Conservation (phyloP, 2,797 vertebrate genomes). For the Neomorphus geoffroyi region DNA sequence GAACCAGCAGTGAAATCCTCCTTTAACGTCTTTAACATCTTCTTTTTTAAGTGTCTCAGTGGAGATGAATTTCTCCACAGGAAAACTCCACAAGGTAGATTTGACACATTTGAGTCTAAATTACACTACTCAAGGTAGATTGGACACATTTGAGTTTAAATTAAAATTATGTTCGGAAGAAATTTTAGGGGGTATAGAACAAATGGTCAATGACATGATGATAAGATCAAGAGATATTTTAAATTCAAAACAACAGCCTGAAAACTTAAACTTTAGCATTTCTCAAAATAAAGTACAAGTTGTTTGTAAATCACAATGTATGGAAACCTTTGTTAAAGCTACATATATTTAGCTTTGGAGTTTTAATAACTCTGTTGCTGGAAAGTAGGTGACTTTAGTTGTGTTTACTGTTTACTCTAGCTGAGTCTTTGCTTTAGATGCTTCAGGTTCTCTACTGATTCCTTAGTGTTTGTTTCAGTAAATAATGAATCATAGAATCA, state of each 20-base stretch:
- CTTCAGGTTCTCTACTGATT: not conserved
- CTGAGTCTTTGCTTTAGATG: not conserved
- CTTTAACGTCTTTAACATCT: not conserved
- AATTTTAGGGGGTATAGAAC: not conserved
- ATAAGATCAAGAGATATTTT: not conserved
- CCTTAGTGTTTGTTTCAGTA: not conserved
- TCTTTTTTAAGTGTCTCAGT: not conserved
- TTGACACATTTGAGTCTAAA: not conserved
- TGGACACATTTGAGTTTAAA: not conserved
- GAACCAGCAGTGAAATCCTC: not conserved
- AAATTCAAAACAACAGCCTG: not conserved
- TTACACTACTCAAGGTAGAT: not conserved
- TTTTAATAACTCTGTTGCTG: not conserved
- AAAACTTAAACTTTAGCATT: not conserved
- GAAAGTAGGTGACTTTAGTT: not conserved
- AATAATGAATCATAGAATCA: too few relatives aligned
- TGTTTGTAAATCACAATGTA: not conserved
- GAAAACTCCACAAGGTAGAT: not conserved
- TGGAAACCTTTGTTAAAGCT: not conserved
- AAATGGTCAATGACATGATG: not conserved
- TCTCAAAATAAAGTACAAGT: not conserved
- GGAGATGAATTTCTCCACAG: not conserved
- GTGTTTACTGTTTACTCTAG: not conserved
- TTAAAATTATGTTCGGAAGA: not conserved
- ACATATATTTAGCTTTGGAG: not conserved